Evolutionary conservation across 2,888 invertebrate species (phyloP).

Genomic region (Drosophila dives): DNA sequence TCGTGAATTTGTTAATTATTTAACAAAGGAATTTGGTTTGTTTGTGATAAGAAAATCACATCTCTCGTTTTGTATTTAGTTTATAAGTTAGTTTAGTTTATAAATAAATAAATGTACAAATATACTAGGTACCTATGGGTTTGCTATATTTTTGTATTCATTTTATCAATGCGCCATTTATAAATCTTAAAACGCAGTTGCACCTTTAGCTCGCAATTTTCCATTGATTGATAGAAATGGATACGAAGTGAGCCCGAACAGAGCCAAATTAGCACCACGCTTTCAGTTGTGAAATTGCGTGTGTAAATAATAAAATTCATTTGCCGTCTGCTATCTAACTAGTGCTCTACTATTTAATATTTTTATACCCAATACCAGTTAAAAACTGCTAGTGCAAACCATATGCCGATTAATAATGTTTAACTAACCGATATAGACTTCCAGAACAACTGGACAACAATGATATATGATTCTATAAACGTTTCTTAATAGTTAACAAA

Average conservation of each 20-base stretch:
- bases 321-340: slow-evolving; percentile 32
- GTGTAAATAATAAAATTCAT: slow-evolving; percentile 20
- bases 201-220: slow-evolving; percentile 49
- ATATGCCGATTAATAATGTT: neutral
- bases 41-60: slow-evolving; percentile 12
- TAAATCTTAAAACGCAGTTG: slow-evolving; percentile 70
- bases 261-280: slow-evolving; percentile 62
- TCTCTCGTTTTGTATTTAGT: neutral
- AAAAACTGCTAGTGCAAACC: neutral
- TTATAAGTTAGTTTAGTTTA: too few relatives aligned
- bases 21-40: neutral
- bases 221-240: slow-evolving; percentile 42
- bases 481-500: neutral
- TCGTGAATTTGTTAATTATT: neutral
- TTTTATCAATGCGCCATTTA: slow-evolving; percentile 10
- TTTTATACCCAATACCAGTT: slow-evolving; percentile 5
- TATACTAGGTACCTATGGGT: slow-evolving; percentile 8
- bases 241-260: slow-evolving; percentile 34
- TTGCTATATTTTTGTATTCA: slow-evolving; percentile 9
- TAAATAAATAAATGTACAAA: slow-evolving; percentile 25
- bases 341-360: slow-evolving; percentile 60
- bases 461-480: neutral
- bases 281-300: slow-evolving; percentile 51
- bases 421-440: neutral
- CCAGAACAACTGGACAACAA: neutral